phyloP scores from a whole-genome alignment of 2,797 vertebrate genomes.

The Lutjanus argentimaculatus region DNA sequence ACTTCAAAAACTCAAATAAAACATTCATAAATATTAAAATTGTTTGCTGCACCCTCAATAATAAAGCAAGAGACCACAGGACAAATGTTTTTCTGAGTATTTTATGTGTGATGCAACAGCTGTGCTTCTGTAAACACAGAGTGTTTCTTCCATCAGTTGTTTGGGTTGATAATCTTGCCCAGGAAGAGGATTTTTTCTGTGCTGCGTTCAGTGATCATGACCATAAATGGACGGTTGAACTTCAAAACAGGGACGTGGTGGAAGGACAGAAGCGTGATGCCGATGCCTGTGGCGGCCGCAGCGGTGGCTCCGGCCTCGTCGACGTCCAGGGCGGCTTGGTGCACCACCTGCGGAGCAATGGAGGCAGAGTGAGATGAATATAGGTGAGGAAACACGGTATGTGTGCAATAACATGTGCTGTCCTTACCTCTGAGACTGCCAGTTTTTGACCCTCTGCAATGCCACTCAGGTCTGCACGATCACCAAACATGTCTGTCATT shows the following conservation, averaged over 20 bases:
- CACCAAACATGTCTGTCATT: constrained; percentile 82
- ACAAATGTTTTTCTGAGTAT: constrained; percentile 6
- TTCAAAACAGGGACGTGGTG: constrained; percentile 70
- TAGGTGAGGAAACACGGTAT: not conserved
- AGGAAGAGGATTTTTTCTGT: constrained; percentile 80
- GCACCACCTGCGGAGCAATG: constrained; percentile 84
- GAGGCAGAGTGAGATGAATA: constrained; percentile 10
- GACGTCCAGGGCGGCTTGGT: constrained; percentile 90
- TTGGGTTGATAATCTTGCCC: constrained; percentile 83
- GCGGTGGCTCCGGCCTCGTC: constrained; percentile 91
- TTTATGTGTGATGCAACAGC: constrained; percentile 32
- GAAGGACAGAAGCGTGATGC: constrained; percentile 76
- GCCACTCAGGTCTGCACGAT: constrained; percentile 78
- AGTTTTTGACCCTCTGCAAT: constrained; percentile 71
- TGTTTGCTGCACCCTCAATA: not conserved
- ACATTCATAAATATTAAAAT: not conserved
- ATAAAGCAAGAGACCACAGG: constrained; percentile 23
- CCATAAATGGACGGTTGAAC: constrained; percentile 90
- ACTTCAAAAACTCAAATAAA: not conserved
- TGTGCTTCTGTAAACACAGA: constrained; percentile 5
- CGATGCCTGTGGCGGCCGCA: constrained; percentile 79
- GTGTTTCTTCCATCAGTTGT: constrained; percentile 52
- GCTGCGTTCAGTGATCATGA: constrained; percentile 86
- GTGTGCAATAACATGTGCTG: not conserved
- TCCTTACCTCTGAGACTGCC: constrained; percentile 78